Conservation (phyloP, 2,888 invertebrate species). For the Heteropelma amictum region DNA sequence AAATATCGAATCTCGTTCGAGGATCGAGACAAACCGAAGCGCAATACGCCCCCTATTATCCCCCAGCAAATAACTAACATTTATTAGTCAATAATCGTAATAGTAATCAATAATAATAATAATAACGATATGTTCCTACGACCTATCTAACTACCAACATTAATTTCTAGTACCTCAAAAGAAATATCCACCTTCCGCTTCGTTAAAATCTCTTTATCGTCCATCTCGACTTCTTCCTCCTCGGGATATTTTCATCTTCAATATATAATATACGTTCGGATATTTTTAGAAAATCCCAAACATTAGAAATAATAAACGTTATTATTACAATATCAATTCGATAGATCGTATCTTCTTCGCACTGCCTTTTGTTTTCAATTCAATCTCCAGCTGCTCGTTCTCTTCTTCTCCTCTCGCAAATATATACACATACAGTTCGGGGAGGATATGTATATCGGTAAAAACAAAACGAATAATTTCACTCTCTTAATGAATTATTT, state of each 20-base stretch:
- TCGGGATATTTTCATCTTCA: background rate
- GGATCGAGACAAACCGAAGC: constrained; percentile 70
- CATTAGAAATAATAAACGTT: constrained; percentile 65
- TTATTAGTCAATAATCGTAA: constrained; percentile 36
- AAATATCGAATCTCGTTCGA: background rate
- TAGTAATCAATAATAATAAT: constrained; percentile 60
- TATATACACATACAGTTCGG: constrained; percentile 75
- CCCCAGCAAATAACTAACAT: constrained; percentile 70
- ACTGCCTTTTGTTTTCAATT: background rate
- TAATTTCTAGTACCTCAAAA: constrained; percentile 71
- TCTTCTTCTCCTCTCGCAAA: constrained; percentile 65
- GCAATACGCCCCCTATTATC: constrained; percentile 68
- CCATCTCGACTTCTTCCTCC: constrained; percentile 21
- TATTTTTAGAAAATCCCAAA: constrained; percentile 50
- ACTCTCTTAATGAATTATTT: constrained; percentile 63
- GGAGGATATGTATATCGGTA: constrained; percentile 75
- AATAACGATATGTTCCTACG: constrained; percentile 73
- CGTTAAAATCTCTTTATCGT: background rate
- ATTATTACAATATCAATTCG: constrained; percentile 61
- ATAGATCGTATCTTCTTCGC: constrained; percentile 67
- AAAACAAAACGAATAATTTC: constrained; percentile 62
- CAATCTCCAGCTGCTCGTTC: constrained; percentile 48
- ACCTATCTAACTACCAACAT: constrained; percentile 70
- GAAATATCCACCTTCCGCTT: constrained; percentile 58
- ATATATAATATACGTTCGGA: constrained; percentile 36